These are phyloP conservation scores for Halcyon malimbica DNA, from an alignment of 2,113 vertebrate genomes.

Conservation along the genomic window DNA sequence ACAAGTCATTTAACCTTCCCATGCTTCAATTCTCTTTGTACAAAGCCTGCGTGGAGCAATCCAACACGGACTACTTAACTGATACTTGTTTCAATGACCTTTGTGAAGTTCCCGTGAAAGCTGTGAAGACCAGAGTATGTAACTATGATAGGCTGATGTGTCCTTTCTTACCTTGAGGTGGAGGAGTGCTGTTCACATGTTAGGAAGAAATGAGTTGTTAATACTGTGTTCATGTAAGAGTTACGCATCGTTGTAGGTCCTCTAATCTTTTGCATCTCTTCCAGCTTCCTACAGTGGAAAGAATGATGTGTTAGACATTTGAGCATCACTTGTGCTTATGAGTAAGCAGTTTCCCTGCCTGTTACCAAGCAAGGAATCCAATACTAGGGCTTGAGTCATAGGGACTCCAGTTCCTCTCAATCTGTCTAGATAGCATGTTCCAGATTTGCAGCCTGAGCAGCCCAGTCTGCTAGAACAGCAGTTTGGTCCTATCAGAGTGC, in stretches of 20 bases:
- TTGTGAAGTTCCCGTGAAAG: not conserved
- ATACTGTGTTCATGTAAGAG: not conserved
- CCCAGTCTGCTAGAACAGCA: not conserved
- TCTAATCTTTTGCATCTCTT: not conserved
- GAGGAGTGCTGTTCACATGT: not conserved
- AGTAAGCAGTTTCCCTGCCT: not conserved
- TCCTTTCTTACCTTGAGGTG: not conserved
- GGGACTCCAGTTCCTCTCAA: not conserved
- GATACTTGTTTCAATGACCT: not conserved
- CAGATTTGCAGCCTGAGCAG: not conserved
- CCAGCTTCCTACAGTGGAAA: not conserved
- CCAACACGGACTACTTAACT: not conserved
- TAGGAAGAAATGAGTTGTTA: not conserved
- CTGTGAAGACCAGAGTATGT: not conserved
- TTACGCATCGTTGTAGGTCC: not conserved
- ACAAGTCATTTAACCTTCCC: not conserved
- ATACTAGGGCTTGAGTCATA: not conserved
- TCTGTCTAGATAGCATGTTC: not conserved
- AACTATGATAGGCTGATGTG: not conserved
- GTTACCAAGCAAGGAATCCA: not conserved
- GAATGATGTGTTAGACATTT: not conserved
- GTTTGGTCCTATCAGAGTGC: not conserved
- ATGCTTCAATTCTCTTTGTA: not conserved
- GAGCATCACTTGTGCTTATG: not conserved
- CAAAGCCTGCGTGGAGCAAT: not conserved